A percentile compares a stretch with the other conserved stretches of the same genome.
These are phyloP conservation scores for Austrofundulus limnaeus DNA, from an alignment of 2,113 vertebrate genomes.

Conservation along the genomic window DNA sequence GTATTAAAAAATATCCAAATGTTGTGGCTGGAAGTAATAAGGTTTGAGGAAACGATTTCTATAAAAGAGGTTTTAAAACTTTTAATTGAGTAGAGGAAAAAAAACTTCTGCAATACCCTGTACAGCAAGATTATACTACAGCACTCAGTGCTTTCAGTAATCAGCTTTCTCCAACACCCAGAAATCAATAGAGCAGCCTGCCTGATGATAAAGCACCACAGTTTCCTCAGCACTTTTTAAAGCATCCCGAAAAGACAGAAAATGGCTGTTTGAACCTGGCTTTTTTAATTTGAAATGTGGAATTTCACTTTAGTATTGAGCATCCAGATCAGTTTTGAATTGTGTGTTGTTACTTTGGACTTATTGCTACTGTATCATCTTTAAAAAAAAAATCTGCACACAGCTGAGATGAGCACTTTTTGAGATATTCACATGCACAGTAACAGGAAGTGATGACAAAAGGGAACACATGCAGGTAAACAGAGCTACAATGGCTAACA, in stretches of 20 bases:
- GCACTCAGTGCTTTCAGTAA: neutral
- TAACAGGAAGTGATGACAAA: no score
- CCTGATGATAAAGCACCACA: neutral
- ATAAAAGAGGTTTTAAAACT: neutral
- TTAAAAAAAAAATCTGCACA: no score
- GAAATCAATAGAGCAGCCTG: conserved; percentile 8
- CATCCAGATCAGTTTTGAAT: no score
- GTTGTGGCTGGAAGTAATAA: neutral
- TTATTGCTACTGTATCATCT: no score
- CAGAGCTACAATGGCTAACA: no score
- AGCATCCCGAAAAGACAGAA: neutral
- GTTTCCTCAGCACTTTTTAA: neutral
- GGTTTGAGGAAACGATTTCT: neutral
- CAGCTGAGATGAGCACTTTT: no score
- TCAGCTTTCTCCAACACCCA: neutral
- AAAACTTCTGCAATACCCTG: neutral
- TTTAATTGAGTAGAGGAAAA: neutral
- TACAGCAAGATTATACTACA: neutral
- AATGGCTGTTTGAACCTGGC: neutral
- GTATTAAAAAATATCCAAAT: neutral
- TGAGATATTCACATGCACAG: no score
- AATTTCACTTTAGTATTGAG: neutral
- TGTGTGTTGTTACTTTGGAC: neutral
- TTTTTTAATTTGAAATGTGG: neutral
- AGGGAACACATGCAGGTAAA: no score